These are phyloP conservation scores for Armadillidium nasatum DNA, from an alignment of 1,140 invertebrate genomes.

Conservation along the genomic window DNA sequence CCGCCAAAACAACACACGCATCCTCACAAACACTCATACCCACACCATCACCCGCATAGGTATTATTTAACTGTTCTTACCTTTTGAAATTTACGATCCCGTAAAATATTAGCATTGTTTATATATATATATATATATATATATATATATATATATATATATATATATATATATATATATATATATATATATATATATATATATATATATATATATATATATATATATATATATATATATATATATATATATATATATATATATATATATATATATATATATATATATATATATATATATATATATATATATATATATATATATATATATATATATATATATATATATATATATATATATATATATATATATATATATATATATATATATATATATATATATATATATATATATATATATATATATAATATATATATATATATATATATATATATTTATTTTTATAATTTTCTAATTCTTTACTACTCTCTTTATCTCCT, in stretches of 20 bases:
- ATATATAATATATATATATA: conserved; percentile 33
- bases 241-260: conserved; percentile 26
- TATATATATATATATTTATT: conserved; percentile 29
- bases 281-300: conserved; percentile 19
- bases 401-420: conserved; percentile 34
- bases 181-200: conserved; percentile 28
- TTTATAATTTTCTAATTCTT: conserved; percentile 8
- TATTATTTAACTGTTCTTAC: too few species aligned
- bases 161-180: conserved; percentile 34
- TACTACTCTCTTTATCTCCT: too few species aligned
- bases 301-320: conserved; percentile 15
- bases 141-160: conserved; percentile 29
- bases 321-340: conserved; percentile 28
- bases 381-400: conserved; percentile 30
- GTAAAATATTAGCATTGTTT: too few species aligned
- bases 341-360: conserved; percentile 29
- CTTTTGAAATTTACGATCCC: too few species aligned
- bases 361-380: conserved; percentile 32
- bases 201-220: conserved; percentile 24
- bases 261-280: conserved; percentile 24
- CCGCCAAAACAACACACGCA: too few species aligned
- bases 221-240: background rate
- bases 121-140: conserved; percentile 17
- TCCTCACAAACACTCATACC: too few species aligned
- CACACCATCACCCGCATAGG: too few species aligned